Base-by-base conservation (phyloP, 2,888 invertebrate species). In the Bursaphelenchus okinawaensis region DNA sequence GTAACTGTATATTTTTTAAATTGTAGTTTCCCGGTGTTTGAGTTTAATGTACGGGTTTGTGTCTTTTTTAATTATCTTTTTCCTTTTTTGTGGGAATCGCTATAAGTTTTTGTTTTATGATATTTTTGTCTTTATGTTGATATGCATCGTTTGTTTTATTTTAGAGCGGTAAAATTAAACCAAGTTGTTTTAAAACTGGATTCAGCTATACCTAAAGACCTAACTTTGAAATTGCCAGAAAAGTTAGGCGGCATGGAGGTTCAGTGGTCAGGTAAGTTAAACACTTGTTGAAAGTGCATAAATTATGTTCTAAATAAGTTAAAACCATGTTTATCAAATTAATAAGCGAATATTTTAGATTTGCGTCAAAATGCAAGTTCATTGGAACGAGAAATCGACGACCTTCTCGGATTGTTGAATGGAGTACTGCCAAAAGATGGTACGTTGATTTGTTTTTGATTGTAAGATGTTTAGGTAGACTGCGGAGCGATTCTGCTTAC, bases 351-450 rank as follows among this genome's bases (percentile, higher is more conserved):
- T 51, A 12, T 26, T 52, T 59, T 29, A 59, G 60, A 59, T 20
- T 50, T 59, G 4, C 40, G 52, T 20, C 20, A 31, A 26, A 59
- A 29, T 24, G 60, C 60, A 20, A 59, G 50, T 22, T 31, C 52
- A 9, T 59, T 59, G 52, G 60, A 59, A 24, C 54, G 60, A n/a
- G 60, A 59, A 22, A 29, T 59, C 52, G 60, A 59, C 24, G 60
- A 59, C n/a, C 52, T 59, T 20, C 52, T 59, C 12, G 60, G 50
- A 16, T 6, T 40, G 50, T 6, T 59, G n/a, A 59, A 59, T 50
- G 52, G 51, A 12, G 31, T 59, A 20, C 23, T 59, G 20, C 60
- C 60, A 23, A 22, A 20, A 40, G 51, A 50, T 20, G 60, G 60
- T 59, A 24, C 12, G 52, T 40, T n/a, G n/a, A 31, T 28, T 27